Evolutionary conservation across 2,888 invertebrate genomes (phyloP).

Genomic region (Rhodophaea formosa): DNA sequence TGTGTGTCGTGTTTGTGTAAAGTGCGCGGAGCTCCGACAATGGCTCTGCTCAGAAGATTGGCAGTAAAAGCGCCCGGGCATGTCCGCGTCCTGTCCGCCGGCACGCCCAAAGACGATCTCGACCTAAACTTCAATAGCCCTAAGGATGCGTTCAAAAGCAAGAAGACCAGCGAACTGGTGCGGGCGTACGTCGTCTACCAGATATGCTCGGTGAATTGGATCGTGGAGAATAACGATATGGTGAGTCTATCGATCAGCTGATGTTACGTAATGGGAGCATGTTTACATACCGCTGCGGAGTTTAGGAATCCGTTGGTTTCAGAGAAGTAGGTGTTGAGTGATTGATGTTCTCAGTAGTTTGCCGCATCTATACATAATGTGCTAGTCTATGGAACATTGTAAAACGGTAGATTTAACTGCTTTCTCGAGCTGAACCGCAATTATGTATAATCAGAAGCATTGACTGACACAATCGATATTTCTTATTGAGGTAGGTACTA

Average conservation of each 20-base stretch:
- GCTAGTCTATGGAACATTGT: not conserved
- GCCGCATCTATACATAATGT: not conserved
- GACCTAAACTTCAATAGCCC: slow-evolving; percentile 94
- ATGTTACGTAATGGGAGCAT: slow-evolving; percentile 62
- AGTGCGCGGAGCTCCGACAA: slow-evolving; percentile 57
- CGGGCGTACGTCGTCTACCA: slow-evolving; percentile 95
- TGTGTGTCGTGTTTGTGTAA: slow-evolving; percentile 55
- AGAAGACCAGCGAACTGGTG: slow-evolving; percentile 94
- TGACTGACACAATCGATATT: slow-evolving; percentile 18
- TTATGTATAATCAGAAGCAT: not conserved
- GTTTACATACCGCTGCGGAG: slow-evolving; percentile 51
- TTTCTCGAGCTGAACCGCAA: not conserved
- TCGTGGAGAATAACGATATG: slow-evolving; percentile 96
- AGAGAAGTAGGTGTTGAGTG: slow-evolving; percentile 24
- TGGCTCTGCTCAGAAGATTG: slow-evolving; percentile 74
- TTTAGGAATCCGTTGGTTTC: slow-evolving; percentile 46
- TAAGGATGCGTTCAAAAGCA: slow-evolving; percentile 96
- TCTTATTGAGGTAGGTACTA: slow-evolving; percentile 26
- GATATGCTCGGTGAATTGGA: slow-evolving; percentile 91
- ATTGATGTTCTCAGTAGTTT: slow-evolving; percentile 23
- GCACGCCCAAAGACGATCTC: slow-evolving; percentile 83
- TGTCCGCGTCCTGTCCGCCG: slow-evolving; percentile 55
- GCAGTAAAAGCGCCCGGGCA: slow-evolving; percentile 60
- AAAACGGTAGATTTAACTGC: slow-evolving; percentile 10
- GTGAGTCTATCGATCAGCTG: slow-evolving; percentile 81